A percentile compares a stretch with the other conserved stretches of the same genome.
phyloP scores from a whole-genome alignment of 2,113 vertebrate genomes.

The Capricornis sumatraensis region DNA sequence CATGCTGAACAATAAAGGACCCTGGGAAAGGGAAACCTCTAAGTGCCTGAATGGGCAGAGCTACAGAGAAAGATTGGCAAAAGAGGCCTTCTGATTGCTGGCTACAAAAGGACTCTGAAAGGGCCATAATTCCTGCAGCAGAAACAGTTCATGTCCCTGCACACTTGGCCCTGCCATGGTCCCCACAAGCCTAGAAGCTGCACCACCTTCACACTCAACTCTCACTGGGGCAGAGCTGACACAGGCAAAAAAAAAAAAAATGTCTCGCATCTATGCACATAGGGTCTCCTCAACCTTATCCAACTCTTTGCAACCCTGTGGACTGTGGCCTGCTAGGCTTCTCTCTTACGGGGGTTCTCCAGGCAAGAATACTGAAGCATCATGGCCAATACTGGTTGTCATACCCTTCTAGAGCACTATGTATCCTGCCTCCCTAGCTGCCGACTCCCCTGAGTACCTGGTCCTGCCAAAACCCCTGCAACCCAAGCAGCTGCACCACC shows the following conservation, averaged over 20 bases:
- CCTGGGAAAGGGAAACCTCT: neutral
- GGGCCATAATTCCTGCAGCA: neutral
- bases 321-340: neutral
- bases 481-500: neutral
- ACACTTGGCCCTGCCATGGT: neutral
- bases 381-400: neutral
- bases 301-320: rapidly evolving
- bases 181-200: neutral
- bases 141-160: neutral
- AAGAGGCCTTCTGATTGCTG: neutral
- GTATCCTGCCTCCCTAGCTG: neutral
- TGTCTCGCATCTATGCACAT: rapidly evolving
- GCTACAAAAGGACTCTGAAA: neutral
- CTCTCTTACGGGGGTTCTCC: neutral
- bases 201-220: neutral
- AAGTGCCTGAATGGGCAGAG: neutral
- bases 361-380: neutral
- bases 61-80: neutral
- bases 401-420: neutral
- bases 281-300: rapidly evolving
- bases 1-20: neutral
- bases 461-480: neutral
- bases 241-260: neutral
- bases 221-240: neutral
- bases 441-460: neutral